Evolutionary conservation across 2,888 invertebrate species (phyloP), one percentile per base, ranked within the genome.

Genomic region (Xestia c-nigrum): DNA sequence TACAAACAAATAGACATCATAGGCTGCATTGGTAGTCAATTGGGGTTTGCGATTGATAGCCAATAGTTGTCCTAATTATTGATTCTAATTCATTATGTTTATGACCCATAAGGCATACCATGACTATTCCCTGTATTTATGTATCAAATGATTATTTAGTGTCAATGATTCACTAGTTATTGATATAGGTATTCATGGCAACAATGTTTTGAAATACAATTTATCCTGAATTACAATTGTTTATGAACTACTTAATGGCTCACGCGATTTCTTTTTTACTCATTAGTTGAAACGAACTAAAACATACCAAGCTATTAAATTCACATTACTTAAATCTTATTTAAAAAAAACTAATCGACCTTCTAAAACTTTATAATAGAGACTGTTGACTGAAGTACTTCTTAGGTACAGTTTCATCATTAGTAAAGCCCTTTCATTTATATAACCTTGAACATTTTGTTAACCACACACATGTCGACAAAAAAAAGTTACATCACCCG

Each of bases 401-500:
- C 47, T 24, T 64, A 38, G 46, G 52, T 66, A 72, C 65, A 59
- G 47, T 57, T 68, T 63, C 38, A 31, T 72, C 38, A 64, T 71
- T 63, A 21, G 59, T 24, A 66, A 76, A 76, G 66, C 86, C 81
- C 78, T 86, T 81, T 78, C 69, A 71, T 78, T 76, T 59, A 69
- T 70, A 64, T 64, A 76, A 74, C 81, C 85, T 87, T 85, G 84
- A 52, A 68, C 69, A 76, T 52, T 73, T 78, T 71, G 70, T 75
- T 80, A 81, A 75, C 74, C 76, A 74, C 72, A 79, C 70, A 70
- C 73, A 64, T 55, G 52, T 47, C 78, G 74, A 76, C 84, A 86
- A 85, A 87, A 87, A 84, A 78, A 55, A 9, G 72, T 86, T 85
- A 87, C 86, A 78, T 85, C 83, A 84, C 75, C 64, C 80, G 61